Conservation (phyloP, 2,113 vertebrate species). For the Empidonax alnorum region DNA sequence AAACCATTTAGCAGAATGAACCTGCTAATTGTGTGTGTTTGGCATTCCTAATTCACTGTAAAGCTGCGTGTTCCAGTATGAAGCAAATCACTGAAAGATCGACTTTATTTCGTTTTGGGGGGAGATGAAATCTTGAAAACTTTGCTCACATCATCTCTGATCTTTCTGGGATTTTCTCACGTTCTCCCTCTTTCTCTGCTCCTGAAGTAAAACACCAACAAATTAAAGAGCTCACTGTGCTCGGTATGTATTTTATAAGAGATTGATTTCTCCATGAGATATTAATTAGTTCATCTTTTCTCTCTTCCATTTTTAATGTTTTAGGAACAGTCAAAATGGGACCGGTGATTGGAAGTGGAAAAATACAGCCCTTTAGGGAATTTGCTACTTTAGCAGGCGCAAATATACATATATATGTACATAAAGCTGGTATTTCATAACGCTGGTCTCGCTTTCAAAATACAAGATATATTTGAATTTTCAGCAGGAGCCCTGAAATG, state of each 20-base stretch:
- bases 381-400: background rate
- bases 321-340: background rate
- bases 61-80: background rate
- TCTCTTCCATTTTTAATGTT: background rate
- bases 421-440: background rate
- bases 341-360: background rate
- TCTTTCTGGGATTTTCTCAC: background rate
- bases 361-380: background rate
- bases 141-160: background rate
- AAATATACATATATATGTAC: background rate
- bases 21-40: background rate
- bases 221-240: background rate
- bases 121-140: background rate
- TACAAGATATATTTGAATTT: background rate
- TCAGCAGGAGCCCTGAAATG: background rate
- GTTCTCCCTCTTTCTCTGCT: background rate
- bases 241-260: background rate
- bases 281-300: background rate
- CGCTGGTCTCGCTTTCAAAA: background rate
- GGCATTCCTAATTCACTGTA: background rate
- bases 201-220: background rate
- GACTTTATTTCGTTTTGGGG: background rate
- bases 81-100: background rate
- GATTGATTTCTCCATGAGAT: background rate
- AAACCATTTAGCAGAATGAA: constrained; percentile 8